These are phyloP conservation scores for Bubo bubo DNA, from an alignment of 2,113 vertebrate genomes.

Conservation along the genomic window DNA sequence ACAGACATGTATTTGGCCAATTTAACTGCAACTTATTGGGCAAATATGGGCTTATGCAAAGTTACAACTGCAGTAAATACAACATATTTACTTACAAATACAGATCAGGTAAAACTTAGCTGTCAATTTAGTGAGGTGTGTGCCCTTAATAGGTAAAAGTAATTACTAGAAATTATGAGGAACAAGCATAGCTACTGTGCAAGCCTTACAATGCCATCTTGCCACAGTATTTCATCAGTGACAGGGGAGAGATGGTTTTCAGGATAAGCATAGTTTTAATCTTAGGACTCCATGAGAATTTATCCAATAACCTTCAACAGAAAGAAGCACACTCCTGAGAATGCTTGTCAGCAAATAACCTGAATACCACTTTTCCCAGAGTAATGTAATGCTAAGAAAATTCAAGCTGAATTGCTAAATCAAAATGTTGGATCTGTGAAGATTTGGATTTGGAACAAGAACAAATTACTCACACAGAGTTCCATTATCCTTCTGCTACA, in stretches of 20 bases:
- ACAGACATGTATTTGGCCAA: accelerated
- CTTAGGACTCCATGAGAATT: not conserved
- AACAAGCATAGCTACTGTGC: not conserved
- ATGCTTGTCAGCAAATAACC: not conserved
- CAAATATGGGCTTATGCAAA: not conserved
- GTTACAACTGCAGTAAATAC: not conserved
- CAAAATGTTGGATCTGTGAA: not conserved
- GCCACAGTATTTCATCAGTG: not conserved
- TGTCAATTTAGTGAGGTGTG: not conserved
- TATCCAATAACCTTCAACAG: not conserved
- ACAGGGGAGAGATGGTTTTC: not conserved
- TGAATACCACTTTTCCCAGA: not conserved
- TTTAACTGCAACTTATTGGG: not conserved
- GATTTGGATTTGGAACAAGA: not conserved
- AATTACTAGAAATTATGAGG: not conserved
- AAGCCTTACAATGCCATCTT: not conserved
- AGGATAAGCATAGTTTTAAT: not conserved
- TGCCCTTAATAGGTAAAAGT: not conserved
- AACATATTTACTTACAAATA: not conserved
- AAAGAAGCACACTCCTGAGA: not conserved
- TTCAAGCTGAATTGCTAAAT: not conserved
- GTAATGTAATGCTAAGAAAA: not conserved
- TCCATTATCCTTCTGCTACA: not conserved
- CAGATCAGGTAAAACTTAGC: not conserved
- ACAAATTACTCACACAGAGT: not conserved